Conservation (phyloP, 2,113 vertebrate genomes). For the Salminus brasiliensis region DNA sequence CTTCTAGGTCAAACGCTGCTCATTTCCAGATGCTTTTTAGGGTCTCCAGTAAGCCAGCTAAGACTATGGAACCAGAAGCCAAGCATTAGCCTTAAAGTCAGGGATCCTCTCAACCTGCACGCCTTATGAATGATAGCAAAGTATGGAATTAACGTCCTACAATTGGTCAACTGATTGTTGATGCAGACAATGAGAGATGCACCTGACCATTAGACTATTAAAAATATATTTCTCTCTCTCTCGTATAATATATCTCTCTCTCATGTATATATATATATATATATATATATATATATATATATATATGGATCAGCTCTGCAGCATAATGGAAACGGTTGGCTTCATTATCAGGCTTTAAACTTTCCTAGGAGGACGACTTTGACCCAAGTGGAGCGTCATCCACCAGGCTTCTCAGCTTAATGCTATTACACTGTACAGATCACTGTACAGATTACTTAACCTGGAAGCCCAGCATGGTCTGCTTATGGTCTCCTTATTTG, state of each 20-base stretch:
- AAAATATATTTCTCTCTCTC: no score
- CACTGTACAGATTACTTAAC: conserved; percentile 7
- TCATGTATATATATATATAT: no score
- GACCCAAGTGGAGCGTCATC: neutral
- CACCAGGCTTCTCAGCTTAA: neutral
- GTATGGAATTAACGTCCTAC: neutral
- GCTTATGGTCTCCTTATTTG: neutral
- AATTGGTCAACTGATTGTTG: conserved; percentile 8
- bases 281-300: no score
- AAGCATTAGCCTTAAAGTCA: conserved; percentile 55
- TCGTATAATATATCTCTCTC: no score
- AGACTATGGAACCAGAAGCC: conserved; percentile 38
- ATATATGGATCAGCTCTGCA: neutral
- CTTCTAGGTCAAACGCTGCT: neutral
- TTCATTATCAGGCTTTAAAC: neutral
- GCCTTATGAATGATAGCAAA: conserved; percentile 49
- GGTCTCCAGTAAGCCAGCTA: neutral
- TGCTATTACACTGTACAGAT: neutral
- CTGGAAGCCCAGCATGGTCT: neutral
- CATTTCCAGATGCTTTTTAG: conserved; percentile 11
- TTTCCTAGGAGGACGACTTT: neutral
- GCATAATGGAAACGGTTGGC: neutral
- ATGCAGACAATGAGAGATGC: neutral
- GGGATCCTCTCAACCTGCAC: conserved; percentile 38
- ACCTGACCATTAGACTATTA: neutral